Percentiles rank a stretch among this genome's conserved stretches.
These are phyloP conservation scores for Parnassius orleans DNA, from an alignment of 2,888 invertebrate genomes.

Conservation along the genomic window DNA sequence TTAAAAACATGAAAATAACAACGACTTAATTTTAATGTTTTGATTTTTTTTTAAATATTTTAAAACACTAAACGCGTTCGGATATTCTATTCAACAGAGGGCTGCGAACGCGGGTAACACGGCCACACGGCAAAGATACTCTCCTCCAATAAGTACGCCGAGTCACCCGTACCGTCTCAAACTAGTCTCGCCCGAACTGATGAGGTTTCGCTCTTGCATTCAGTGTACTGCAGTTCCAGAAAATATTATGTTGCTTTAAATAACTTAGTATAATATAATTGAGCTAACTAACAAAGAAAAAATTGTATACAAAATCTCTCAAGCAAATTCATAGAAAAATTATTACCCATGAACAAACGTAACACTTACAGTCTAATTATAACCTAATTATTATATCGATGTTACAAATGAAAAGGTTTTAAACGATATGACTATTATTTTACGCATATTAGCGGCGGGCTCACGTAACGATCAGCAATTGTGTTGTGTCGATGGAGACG, in stretches of 20 bases:
- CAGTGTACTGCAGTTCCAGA: constrained; percentile 31
- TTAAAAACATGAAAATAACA: constrained; percentile 14
- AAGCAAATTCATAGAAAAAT: too few relatives aligned
- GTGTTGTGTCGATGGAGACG: constrained; percentile 16
- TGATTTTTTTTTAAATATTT: constrained; percentile 10
- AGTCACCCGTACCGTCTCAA: constrained; percentile 29
- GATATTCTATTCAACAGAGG: constrained; percentile 32
- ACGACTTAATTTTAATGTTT: background rate
- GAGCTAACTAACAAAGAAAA: background rate
- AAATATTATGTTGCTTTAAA: constrained; percentile 25
- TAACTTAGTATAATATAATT: constrained; percentile 19
- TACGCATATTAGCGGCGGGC: constrained; percentile 16
- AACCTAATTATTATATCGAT: too few relatives aligned
- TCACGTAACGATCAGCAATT: constrained; percentile 19
- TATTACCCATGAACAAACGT: too few relatives aligned
- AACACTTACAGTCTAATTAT: too few relatives aligned
- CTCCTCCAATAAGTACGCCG: constrained; percentile 35
- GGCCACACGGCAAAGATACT: constrained; percentile 35
- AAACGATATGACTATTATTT: constrained; percentile 5
- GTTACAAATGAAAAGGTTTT: background rate
- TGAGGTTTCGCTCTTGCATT: constrained; percentile 28
- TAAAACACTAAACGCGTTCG: constrained; percentile 34
- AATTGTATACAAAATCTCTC: too few relatives aligned
- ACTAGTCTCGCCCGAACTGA: constrained; percentile 31
- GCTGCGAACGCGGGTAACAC: constrained; percentile 27